Conservation (phyloP, 2,888 invertebrate species). For the Campaea margaritaria region DNA sequence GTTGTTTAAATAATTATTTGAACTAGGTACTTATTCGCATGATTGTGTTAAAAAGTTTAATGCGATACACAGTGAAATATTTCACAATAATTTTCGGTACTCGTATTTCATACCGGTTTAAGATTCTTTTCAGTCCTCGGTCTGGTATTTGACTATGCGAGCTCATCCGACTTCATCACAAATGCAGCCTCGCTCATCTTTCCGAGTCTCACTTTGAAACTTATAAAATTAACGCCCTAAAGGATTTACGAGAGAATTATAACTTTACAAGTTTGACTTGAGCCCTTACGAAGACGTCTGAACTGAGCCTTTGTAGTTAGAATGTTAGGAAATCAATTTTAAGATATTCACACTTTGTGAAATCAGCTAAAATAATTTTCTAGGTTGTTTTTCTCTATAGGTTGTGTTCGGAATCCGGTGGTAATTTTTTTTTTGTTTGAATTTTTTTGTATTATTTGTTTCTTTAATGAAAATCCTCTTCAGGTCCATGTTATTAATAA, state of each 20-base stretch:
- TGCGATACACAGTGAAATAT: too few relatives aligned
- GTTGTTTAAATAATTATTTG: too few relatives aligned
- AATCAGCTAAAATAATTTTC: too few relatives aligned
- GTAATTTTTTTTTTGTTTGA: not conserved
- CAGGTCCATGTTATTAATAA: too few relatives aligned
- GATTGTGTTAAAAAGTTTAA: too few relatives aligned
- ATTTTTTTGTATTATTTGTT: too few relatives aligned
- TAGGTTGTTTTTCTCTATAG: not conserved
- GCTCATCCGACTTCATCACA: conserved; percentile 64
- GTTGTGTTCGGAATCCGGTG: not conserved
- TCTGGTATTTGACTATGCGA: conserved; percentile 36
- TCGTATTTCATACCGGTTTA: conserved; percentile 1
- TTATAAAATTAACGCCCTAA: conserved; percentile 75
- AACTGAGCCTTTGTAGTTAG: conserved; percentile 10
- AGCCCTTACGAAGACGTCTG: conserved; percentile 18
- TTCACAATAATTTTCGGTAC: not conserved
- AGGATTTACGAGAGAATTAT: conserved; percentile 56
- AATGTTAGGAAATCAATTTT: conserved; percentile 2
- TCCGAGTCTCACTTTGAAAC: conserved; percentile 60
- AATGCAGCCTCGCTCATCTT: conserved; percentile 74
- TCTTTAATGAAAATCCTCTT: too few relatives aligned
- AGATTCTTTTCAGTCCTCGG: conserved; percentile 3
- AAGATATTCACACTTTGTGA: not conserved
- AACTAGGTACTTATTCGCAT: too few relatives aligned
- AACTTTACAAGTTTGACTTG: conserved; percentile 34